A percentile compares a stretch with the other conserved stretches of the same genome.
These are phyloP conservation scores for Eumeta japonica DNA, from an alignment of 1,140 invertebrate genomes.

Conservation along the genomic window DNA sequence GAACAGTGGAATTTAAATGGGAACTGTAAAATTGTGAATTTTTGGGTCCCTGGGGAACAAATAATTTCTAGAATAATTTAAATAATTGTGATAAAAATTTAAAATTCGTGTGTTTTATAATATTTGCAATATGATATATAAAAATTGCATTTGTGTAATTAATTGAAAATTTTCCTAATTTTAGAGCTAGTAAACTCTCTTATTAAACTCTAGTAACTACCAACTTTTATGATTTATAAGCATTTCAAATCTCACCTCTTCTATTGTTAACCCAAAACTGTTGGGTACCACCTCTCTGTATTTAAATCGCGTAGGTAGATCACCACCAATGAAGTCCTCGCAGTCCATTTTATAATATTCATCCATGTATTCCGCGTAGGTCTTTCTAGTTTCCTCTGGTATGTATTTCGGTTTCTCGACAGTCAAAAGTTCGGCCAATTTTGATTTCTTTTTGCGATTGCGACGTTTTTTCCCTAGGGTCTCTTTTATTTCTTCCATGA, in stretches of 20 bases:
- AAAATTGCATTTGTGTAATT: too few relatives aligned
- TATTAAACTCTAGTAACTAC: too few relatives aligned
- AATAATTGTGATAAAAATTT: too few relatives aligned
- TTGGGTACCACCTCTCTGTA: constrained; percentile 88
- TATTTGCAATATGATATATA: not conserved
- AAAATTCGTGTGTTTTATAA: too few relatives aligned
- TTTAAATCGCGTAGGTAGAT: constrained; percentile 89
- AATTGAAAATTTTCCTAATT: too few relatives aligned
- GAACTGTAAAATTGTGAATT: too few relatives aligned
- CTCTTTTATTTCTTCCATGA: constrained; percentile 62
- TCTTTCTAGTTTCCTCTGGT: constrained; percentile 67
- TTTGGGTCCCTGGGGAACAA: too few relatives aligned
- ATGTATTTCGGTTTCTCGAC: constrained; percentile 81
- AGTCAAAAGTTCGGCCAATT: constrained; percentile 70
- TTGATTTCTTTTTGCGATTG: constrained; percentile 63
- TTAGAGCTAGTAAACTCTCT: too few relatives aligned
- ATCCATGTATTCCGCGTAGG: constrained; percentile 86
- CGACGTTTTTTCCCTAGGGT: constrained; percentile 60
- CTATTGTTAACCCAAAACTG: constrained; percentile 85
- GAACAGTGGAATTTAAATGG: too few relatives aligned
- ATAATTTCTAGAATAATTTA: too few relatives aligned
- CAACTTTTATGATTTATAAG: too few relatives aligned
- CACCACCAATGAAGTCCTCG: constrained; percentile 90
- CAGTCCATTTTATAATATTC: constrained; percentile 93
- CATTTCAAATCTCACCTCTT: constrained; percentile 68